phyloP scores from a whole-genome alignment of 35 echinoderm and acorn worm genomes.

The Antedon bifida region DNA sequence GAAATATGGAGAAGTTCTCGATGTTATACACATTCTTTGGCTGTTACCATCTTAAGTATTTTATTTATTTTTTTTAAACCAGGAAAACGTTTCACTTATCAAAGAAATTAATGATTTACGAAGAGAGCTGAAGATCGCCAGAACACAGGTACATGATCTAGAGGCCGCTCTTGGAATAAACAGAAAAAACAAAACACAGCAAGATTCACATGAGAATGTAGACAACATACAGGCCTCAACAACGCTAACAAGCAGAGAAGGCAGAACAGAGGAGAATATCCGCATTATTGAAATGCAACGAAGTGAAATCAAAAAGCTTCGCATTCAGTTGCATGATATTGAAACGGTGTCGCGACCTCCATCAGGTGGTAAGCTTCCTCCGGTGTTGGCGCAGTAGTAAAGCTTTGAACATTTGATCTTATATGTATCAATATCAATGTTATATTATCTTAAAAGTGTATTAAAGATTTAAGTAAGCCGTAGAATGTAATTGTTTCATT shows the following conservation, averaged over 20 bases:
- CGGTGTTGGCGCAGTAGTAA: slow-evolving; percentile 60
- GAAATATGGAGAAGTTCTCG: too few species aligned
- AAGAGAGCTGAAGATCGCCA: slow-evolving; percentile 86
- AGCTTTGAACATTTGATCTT: neutral
- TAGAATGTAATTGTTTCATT: too few species aligned
- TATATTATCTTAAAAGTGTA: too few species aligned
- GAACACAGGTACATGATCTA: slow-evolving; percentile 93
- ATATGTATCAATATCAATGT: too few species aligned
- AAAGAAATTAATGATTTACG: slow-evolving; percentile 97
- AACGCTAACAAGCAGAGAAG: slow-evolving; percentile 44
- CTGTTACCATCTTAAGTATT: too few species aligned
- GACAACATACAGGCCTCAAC: slow-evolving; percentile 10
- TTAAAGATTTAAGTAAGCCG: too few species aligned
- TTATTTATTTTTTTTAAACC: neutral
- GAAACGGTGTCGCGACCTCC: slow-evolving; percentile 64
- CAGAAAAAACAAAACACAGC: slow-evolving; percentile 60
- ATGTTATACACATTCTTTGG: too few species aligned
- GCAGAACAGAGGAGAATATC: slow-evolving; percentile 64
- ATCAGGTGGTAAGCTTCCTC: slow-evolving; percentile 77
- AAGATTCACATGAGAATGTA: neutral
- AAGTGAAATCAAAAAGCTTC: slow-evolving; percentile 58
- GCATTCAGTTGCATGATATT: slow-evolving; percentile 43
- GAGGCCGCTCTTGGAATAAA: slow-evolving; percentile 92
- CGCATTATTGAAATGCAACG: slow-evolving; percentile 91
- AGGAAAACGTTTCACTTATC: slow-evolving; percentile 97